phyloP scores from a whole-genome alignment of 2,113 vertebrate species.

The Planiliza haematocheilus region DNA sequence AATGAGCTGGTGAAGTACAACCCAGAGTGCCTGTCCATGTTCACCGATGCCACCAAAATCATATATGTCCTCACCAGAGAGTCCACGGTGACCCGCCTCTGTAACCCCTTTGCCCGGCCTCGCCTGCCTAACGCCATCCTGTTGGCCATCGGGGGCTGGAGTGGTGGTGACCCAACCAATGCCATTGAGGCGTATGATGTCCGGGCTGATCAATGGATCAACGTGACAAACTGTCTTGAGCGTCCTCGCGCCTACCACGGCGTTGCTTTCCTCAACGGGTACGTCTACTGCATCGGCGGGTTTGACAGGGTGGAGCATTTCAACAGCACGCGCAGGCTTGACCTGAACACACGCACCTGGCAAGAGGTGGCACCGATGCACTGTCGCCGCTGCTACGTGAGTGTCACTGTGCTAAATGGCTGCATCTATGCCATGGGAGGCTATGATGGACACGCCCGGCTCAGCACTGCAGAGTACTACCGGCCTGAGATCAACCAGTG shows the following conservation, averaged over 20 bases:
- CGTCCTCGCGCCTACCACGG: slow-evolving; percentile 47
- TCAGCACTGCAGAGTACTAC: slow-evolving; percentile 59
- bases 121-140: slow-evolving; percentile 56
- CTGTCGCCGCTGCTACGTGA: slow-evolving; percentile 52
- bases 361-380: slow-evolving; percentile 49
- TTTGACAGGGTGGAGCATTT: slow-evolving; percentile 19
- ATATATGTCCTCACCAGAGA: rapidly evolving
- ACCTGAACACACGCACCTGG: slow-evolving; percentile 40
- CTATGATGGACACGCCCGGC: neutral
- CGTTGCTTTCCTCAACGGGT: slow-evolving; percentile 24
- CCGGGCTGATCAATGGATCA: slow-evolving; percentile 26
- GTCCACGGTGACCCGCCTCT: rapidly evolving
- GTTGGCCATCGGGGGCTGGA: slow-evolving; percentile 61
- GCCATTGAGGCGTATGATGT: slow-evolving; percentile 23
- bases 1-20: slow-evolving; percentile 31
- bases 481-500: slow-evolving; percentile 59
- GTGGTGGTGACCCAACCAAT: neutral
- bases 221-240: neutral
- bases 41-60: rapidly evolving
- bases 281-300: slow-evolving; percentile 61
- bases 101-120: neutral
- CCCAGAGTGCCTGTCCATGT: neutral
- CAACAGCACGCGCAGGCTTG: slow-evolving; percentile 35
- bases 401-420: slow-evolving; percentile 41
- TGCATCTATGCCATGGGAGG: slow-evolving; percentile 68